Base-by-base conservation (phyloP, 1,140 invertebrate genomes). In the Drosophila ambigua region DNA sequence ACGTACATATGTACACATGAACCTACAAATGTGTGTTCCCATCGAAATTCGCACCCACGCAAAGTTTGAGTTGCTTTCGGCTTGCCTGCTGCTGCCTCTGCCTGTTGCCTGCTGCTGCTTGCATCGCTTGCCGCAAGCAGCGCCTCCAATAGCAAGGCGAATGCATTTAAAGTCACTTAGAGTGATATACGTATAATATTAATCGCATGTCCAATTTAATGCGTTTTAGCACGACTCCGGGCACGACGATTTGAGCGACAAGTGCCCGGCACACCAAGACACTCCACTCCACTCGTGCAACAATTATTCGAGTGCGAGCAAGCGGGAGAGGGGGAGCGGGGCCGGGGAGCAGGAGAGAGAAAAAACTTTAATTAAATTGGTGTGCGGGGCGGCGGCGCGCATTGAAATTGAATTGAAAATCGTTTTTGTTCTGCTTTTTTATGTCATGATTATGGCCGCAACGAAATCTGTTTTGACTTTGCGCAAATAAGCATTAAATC, bases 401-500 rank as follows among this genome's bases (percentile, higher is more conserved):
- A 87, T 69, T 81, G 65, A 78, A 81, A 87, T 88, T 80, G 75
- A 87, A 87, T 83, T 87, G 83, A 83, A 88, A 87, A 87, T 88
- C 83, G 75, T 59, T 88, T 87, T 87, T 88, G 83, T 77, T 87
- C 79, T 87, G 83, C 83, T 88, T 88, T 87, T 87, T 87, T 87
- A 87, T 87, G 83, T 87, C 83, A 87, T 88, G 83, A 87, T 87
- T 87, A 87, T 76, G 60, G 63, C 26, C 79, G 66, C 80, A 84
- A 67, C 77, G 64, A 88, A 82, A 87, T 87, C 79, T 87, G 83
- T 87, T 87, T 83, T 87, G 83, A 87, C 83, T 87, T 74, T 87
- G 75, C 83, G 71, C 83, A 88, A 87, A 87, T 87, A 87, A 87
- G 83, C 83, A 87, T 87, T 87, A 88, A 87, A 87, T 88, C 82